Percentiles rank a stretch among this genome's conserved stretches.
Evolutionary conservation across 1,140 invertebrate genomes (phyloP).

Genomic region (Eciton burchellii): DNA sequence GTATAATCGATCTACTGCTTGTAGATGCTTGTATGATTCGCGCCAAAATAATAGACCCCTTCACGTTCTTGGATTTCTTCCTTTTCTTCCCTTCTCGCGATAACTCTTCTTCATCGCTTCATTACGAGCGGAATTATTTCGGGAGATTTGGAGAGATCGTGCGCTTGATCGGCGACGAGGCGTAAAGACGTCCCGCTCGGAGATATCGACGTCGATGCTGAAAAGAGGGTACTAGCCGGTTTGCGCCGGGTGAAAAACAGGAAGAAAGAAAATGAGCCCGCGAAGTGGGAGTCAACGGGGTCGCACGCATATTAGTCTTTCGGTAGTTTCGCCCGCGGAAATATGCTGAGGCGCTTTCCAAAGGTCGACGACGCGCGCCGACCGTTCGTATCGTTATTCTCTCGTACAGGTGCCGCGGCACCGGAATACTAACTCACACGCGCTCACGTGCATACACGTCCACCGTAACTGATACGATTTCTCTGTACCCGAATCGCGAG

Average conservation of each 20-base stretch:
- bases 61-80: not conserved
- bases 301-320: constrained; percentile 56
- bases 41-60: too few relatives aligned
- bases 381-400: constrained; percentile 37
- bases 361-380: constrained; percentile 27
- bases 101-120: not conserved
- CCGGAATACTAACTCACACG: constrained; percentile 1
- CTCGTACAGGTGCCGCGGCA: constrained; percentile 23
- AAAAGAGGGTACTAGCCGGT: not conserved
- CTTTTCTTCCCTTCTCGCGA: not conserved
- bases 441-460: not conserved
- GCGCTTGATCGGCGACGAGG: not conserved
- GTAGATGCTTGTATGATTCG: too few relatives aligned
- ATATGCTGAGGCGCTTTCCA: constrained; percentile 42
- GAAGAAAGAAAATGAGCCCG: constrained; percentile 12
- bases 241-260: not conserved
- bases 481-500: constrained; percentile 17
- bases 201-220: not conserved
- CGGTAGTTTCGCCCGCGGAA: constrained; percentile 43
- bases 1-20: too few relatives aligned
- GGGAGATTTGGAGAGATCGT: not conserved
- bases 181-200: not conserved
- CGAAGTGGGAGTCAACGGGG: constrained; percentile 32
- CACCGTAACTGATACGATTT: constrained; percentile 46
- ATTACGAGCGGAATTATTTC: not conserved